Evolutionary conservation across 2,888 invertebrate genomes (phyloP), one percentile per base, ranked within the genome.

Genomic region (Lochmaea capreae): DNA sequence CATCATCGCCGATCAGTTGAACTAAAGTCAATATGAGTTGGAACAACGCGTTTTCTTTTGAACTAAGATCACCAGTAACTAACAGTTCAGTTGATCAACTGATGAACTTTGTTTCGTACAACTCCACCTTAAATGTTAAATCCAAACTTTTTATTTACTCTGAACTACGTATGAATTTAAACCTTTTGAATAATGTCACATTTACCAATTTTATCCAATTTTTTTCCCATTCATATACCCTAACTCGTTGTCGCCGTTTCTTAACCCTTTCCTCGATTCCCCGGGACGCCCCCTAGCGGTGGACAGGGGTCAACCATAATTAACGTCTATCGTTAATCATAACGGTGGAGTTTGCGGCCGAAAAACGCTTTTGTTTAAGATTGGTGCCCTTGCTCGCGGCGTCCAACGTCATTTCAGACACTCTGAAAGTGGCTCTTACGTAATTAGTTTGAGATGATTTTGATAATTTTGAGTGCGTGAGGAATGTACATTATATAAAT

Each of bases 281-380:
- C 62, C 26, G 14, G 58, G 22, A 22, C 42, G 22, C 71, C 71
- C 71, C 65, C 43, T 65, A 39, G 71, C 63, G 73, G 73, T 65
- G 83, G 83, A 83, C 83, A 81, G 77, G 81, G 81, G 81, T 82
- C 81, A 82, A 81, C 82, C 79, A 81, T 83, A 83, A 83, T 83
- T 83, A 83, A 82, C 83, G 83, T 79, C 75, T 78, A 81, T 83
- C 83, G 83, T 83, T 83, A 83, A 83, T 83, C 83, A 83, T 82
- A 81, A 78, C 79, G 76, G 62, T 63, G 16, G 80, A 78, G 73
- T 80, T 81, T 79, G 71, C 70, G 76, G 74, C 77, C 76, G 77
- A 81, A 81, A 81, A 81, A 77, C 76, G 78, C 78, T 79, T 81
- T 82, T 81, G 79, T 79, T 79, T 78, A 80, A 80, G 80, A 80